Percentiles rank a stretch among this genome's conserved stretches.
These are phyloP conservation scores for Idaea straminata DNA, from an alignment of 2,888 invertebrate species.

Conservation along the genomic window DNA sequence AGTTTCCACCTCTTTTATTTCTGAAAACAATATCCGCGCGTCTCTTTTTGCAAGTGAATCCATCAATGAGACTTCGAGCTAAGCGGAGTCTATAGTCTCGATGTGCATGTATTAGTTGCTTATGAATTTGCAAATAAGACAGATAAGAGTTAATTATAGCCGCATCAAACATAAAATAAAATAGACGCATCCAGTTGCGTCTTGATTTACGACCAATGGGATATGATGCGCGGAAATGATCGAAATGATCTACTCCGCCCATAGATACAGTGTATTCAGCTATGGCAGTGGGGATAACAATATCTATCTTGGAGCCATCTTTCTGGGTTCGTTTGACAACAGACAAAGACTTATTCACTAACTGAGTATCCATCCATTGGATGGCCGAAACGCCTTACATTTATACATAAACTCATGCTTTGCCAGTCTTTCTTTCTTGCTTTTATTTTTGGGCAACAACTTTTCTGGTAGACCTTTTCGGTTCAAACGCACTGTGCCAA, in stretches of 20 bases:
- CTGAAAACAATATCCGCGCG: conserved; percentile 17
- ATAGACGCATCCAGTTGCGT: conserved; percentile 20
- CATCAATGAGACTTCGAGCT: conserved; percentile 22
- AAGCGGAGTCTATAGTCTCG: conserved; percentile 25
- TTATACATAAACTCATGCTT: conserved; percentile 12
- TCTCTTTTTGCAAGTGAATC: conserved; percentile 17
- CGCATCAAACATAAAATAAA: conserved; percentile 28
- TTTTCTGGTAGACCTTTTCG: no score
- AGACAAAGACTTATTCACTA: conserved; percentile 9
- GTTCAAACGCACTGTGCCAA: no score
- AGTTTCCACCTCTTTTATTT: conserved; percentile 27
- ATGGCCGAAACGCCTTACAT: conserved; percentile 11
- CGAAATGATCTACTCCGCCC: conserved; percentile 1
- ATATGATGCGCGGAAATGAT: background rate
- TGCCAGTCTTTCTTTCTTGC: conserved; percentile 3
- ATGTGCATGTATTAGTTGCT: conserved; percentile 21
- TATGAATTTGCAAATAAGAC: conserved; percentile 16
- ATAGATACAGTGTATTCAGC: background rate
- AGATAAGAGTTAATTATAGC: conserved; percentile 25
- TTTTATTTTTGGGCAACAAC: no score
- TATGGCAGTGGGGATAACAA: conserved; percentile 13
- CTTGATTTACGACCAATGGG: conserved; percentile 22
- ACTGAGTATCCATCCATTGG: conserved; percentile 13
- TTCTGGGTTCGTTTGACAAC: conserved; percentile 16
- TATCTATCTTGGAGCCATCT: conserved; percentile 17